Base-by-base conservation (phyloP, 2,888 invertebrate species). In the Mimumesa dahlbomi region DNA sequence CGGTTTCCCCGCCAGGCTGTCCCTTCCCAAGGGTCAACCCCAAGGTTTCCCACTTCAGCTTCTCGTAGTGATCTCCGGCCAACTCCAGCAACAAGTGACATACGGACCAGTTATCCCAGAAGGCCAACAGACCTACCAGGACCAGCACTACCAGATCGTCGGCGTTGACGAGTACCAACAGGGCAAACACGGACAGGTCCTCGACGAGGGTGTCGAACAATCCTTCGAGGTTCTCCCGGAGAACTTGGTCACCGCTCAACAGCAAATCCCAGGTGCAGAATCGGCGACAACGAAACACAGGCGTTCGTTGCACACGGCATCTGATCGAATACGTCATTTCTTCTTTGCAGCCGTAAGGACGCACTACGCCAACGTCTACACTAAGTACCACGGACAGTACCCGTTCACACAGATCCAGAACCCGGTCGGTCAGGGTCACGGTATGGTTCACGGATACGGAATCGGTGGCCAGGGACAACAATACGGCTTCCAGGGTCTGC, bases 1-100 rank as follows among this genome's bases (percentile, higher is more conserved):
- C 68, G 92, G 92, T 40, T 92, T 92, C 86, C 93, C 94, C 11
- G 91, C 92, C 57, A 92, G 93, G 75, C 89, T 94, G 56, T 84
- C 93, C 83, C 88, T 94, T 62, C 94, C 94, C 81, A 93, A 93
- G 87, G 94, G 93, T 69, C 91, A 90, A 73, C 87, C 89, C 80
- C 92, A 91, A 59, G 94, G 94, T 71, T 91, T 92, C 90, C 91
- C 92, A 16, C 93, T 92, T 86, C 91, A 93, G 73, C 85, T 94
- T 59, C 89, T 92, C 89, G 93, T 93, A 49, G 91, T 93, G 84
- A 91, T 94, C 64, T 90, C 91, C 46, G 91, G 92, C 14, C 90
- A 91, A 7, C 88, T 89, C 31, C 88, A 90, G 5, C 85, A 89
- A 4, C 88, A 89, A 36, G 87, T 87, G 1, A 84, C 87, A 9